These are phyloP conservation scores for Gortyna flavago DNA, from an alignment of 2,888 invertebrate genomes.

Conservation along the genomic window DNA sequence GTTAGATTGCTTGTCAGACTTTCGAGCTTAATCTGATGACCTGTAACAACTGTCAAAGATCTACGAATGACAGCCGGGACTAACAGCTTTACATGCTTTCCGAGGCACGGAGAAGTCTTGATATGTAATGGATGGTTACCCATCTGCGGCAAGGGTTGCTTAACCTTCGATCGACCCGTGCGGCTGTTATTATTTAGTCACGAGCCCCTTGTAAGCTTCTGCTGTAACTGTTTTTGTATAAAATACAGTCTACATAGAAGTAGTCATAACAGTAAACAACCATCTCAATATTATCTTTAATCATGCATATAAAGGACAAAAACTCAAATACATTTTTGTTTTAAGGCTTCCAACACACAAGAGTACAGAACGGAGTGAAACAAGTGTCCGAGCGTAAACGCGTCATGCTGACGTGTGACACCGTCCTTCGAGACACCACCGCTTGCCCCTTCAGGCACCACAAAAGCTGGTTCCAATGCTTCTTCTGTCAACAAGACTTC, in stretches of 20 bases:
- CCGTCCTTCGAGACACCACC: conserved; percentile 79
- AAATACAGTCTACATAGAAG: not conserved
- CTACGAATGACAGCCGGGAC: not conserved
- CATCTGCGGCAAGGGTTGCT: not conserved
- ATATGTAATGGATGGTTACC: not conserved
- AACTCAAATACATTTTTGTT: conserved; percentile 46
- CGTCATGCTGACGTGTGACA: conserved; percentile 78
- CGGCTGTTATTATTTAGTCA: not conserved
- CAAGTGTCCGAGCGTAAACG: conserved; percentile 81
- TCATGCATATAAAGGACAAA: not conserved
- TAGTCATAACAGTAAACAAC: not conserved
- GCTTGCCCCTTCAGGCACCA: conserved; percentile 85
- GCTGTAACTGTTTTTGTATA: not conserved
- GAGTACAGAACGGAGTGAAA: conserved; percentile 65
- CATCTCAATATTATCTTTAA: not conserved
- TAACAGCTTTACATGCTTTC: not conserved
- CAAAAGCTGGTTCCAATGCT: conserved; percentile 87
- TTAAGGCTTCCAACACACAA: conserved; percentile 65
- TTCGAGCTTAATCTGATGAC: not conserved
- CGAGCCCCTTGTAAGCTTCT: not conserved
- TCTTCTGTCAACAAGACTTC: conserved; percentile 82
- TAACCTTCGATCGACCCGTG: not conserved
- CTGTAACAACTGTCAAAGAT: not conserved
- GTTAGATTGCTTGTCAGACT: not conserved
- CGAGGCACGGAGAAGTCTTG: not conserved